Conservation (phyloP, 2,797 vertebrate genomes). For the Onychomys torridus region DNA sequence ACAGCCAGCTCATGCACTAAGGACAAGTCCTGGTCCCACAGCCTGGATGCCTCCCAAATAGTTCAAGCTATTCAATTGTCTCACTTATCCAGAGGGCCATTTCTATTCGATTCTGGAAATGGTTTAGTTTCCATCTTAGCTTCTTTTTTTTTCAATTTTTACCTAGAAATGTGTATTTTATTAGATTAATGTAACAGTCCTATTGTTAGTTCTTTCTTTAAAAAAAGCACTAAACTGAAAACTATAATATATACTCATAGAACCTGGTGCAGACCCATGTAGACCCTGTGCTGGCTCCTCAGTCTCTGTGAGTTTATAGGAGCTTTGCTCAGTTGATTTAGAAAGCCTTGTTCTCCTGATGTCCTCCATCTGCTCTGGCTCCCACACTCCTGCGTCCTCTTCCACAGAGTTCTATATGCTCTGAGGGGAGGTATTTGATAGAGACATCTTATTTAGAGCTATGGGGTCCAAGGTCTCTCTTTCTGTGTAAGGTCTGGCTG, state of each 20-base stretch:
- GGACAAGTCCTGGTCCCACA: no score
- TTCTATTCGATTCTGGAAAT: not conserved
- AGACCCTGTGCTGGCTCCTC: not conserved
- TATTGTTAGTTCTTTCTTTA: not conserved
- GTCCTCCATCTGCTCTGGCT: not conserved
- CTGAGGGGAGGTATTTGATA: not conserved
- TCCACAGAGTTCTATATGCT: not conserved
- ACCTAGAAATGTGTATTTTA: not conserved
- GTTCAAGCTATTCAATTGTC: no score
- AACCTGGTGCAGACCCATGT: not conserved
- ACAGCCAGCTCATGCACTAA: no score
- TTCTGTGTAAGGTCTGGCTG: not conserved
- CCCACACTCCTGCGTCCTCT: not conserved
- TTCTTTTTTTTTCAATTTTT: not conserved
- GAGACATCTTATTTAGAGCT: no score
- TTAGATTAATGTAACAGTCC: not conserved
- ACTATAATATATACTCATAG: not conserved
- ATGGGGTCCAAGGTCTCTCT: not conserved
- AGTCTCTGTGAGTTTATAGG: not conserved
- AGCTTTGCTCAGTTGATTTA: not conserved
- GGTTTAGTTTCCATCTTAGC: not conserved
- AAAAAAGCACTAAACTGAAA: not conserved
- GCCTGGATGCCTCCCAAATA: no score
- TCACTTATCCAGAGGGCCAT: no score
- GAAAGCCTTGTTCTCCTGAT: not conserved